These are phyloP conservation scores for Polypedilum pembai DNA, from an alignment of 1,140 invertebrate genomes.

Conservation along the genomic window DNA sequence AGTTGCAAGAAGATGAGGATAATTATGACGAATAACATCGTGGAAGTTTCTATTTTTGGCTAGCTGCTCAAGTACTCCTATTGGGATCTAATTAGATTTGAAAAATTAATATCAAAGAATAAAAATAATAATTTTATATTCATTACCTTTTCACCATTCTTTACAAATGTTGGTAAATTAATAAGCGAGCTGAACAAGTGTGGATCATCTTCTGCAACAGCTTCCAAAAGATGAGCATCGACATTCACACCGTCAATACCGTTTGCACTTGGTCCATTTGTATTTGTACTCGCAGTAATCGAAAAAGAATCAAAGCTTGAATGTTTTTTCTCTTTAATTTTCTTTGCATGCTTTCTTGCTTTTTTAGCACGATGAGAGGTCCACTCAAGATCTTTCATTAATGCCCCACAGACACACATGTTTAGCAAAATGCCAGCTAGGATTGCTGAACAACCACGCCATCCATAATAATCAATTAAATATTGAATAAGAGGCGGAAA, in stretches of 20 bases:
- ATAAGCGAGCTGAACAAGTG: conserved; percentile 69
- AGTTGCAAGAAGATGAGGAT: conserved; percentile 62
- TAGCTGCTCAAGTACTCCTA: conserved; percentile 65
- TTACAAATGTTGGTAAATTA: conserved; percentile 73
- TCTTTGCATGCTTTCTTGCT: conserved; percentile 46
- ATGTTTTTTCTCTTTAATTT: conserved; percentile 45
- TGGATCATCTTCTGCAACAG: conserved; percentile 32
- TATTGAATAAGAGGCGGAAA: conserved; percentile 79
- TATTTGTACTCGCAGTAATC: conserved; percentile 58
- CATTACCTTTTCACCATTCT: conserved; percentile 56
- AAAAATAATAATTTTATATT: conserved; percentile 32
- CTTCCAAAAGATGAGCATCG: conserved; percentile 34
- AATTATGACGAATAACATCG: conserved; percentile 62
- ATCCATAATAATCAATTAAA: conserved; percentile 70
- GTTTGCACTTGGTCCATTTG: conserved; percentile 44
- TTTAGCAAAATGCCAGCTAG: conserved; percentile 79
- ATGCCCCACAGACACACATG: conserved; percentile 74
- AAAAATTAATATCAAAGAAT: neutral
- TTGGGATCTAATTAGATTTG: conserved; percentile 46
- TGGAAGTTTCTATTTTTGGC: conserved; percentile 62
- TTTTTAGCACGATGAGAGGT: conserved; percentile 53
- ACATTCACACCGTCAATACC: conserved; percentile 38
- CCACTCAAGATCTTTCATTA: conserved; percentile 77
- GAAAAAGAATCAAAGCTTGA: conserved; percentile 60
- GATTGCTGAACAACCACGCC: conserved; percentile 75